phyloP scores from a whole-genome alignment of 2,113 vertebrate genomes.

The Sminthopsis crassicaudata region DNA sequence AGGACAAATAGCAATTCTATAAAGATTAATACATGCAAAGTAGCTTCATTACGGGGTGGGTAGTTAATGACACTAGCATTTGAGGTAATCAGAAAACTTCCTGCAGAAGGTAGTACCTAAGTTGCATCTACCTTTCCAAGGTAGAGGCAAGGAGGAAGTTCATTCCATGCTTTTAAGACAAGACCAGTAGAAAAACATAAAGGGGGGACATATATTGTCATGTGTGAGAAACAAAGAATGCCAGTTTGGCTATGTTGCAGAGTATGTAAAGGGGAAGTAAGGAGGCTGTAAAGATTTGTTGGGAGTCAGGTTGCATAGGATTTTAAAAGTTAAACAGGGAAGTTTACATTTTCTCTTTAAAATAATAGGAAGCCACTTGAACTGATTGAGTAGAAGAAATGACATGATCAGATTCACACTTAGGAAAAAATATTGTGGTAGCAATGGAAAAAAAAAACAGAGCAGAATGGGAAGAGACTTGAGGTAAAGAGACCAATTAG shows the following conservation, averaged over 20 bases:
- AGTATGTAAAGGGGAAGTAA: background rate
- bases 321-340: background rate
- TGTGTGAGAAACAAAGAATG: background rate
- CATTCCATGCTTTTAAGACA: background rate
- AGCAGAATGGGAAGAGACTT: background rate
- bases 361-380: background rate
- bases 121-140: background rate
- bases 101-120: background rate
- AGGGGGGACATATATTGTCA: background rate
- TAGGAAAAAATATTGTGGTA: background rate
- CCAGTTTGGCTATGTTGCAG: background rate
- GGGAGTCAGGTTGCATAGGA: background rate
- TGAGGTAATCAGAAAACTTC: background rate
- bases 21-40: background rate
- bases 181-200: background rate
- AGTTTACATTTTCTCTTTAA: background rate
- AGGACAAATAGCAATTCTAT: background rate
- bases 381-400: background rate
- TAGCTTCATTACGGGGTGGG: background rate
- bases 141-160: background rate
- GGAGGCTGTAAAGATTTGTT: background rate
- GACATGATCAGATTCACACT: background rate
- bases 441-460: background rate
- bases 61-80: background rate
- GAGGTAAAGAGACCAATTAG: background rate